phyloP scores from a whole-genome alignment of 2,113 vertebrate species.

The Aspiorhynchus laticeps region DNA sequence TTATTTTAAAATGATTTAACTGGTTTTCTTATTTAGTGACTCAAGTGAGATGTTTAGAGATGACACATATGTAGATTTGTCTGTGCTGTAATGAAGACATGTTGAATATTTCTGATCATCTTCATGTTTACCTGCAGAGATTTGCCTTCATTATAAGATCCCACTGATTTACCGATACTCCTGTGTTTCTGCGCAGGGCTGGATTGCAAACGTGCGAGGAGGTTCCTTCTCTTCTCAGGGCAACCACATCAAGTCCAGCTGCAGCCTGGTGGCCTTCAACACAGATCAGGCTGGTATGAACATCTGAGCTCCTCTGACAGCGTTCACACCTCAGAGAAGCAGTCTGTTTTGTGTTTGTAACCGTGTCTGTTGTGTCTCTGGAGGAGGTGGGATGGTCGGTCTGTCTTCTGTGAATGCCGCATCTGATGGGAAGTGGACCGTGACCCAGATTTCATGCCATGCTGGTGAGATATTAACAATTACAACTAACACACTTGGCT shows the following conservation, averaged over 20 bases:
- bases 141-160: not conserved
- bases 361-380: not conserved
- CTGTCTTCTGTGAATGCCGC: conserved; percentile 78
- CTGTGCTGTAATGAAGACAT: not conserved
- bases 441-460: conserved; percentile 86
- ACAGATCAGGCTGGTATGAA: conserved; percentile 80
- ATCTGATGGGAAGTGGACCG: conserved; percentile 75
- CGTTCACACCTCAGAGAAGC: not conserved
- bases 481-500: not conserved
- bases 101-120: not conserved
- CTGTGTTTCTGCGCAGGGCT: conserved; percentile 74
- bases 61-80: too few species aligned
- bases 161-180: not conserved
- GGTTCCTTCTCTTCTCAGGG: conserved; percentile 76
- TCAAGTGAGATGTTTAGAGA: not conserved
- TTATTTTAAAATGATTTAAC: not conserved
- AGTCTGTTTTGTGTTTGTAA: not conserved
- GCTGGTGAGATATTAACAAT: conserved; percentile 76
- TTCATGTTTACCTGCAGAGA: too few species aligned
- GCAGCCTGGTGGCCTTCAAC: conserved; percentile 83
- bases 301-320: not conserved
- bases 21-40: not conserved
- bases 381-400: conserved; percentile 85
- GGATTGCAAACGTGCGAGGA: conserved; percentile 82
- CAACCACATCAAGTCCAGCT: conserved; percentile 86